Conservation (phyloP, 2,888 invertebrate genomes). For the Blera fallax region DNA sequence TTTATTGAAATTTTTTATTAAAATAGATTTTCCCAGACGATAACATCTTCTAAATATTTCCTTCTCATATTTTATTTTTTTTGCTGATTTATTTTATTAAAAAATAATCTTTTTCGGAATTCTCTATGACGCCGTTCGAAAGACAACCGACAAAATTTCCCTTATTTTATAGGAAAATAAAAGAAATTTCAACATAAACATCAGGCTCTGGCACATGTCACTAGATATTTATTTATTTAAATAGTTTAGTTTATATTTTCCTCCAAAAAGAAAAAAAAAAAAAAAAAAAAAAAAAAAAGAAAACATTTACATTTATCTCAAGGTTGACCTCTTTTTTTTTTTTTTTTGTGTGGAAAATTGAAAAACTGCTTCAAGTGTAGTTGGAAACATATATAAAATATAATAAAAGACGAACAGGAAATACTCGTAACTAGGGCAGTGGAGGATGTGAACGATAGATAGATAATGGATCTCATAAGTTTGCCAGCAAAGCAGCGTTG, state of each 20-base stretch:
- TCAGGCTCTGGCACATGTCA: constrained; percentile 35
- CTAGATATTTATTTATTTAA: constrained; percentile 35
- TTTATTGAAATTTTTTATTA: background rate
- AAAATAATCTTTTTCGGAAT: background rate
- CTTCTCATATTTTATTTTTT: background rate
- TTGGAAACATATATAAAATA: background rate
- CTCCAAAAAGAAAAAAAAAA: no score
- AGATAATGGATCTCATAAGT: constrained; percentile 51
- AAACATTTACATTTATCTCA: constrained; percentile 42
- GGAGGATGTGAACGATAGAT: constrained; percentile 36
- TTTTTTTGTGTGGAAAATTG: constrained; percentile 29
- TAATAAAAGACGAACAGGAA: constrained; percentile 25
- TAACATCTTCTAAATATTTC: background rate
- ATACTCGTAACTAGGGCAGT: constrained; percentile 45
- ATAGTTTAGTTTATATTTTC: constrained; percentile 30
- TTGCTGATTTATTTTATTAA: background rate
- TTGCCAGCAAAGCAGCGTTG: background rate
- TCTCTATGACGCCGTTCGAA: background rate
- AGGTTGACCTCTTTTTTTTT: constrained; percentile 45
- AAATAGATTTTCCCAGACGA: background rate
- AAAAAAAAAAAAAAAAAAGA: background rate
- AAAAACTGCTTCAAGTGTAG: constrained; percentile 13
- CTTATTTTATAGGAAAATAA: background rate
- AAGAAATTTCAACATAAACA: background rate
- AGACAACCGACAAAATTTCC: background rate